Percentiles rank a stretch among this genome's conserved stretches.
Conservation (phyloP, 1,140 invertebrate genomes). For the Solen grandis region DNA sequence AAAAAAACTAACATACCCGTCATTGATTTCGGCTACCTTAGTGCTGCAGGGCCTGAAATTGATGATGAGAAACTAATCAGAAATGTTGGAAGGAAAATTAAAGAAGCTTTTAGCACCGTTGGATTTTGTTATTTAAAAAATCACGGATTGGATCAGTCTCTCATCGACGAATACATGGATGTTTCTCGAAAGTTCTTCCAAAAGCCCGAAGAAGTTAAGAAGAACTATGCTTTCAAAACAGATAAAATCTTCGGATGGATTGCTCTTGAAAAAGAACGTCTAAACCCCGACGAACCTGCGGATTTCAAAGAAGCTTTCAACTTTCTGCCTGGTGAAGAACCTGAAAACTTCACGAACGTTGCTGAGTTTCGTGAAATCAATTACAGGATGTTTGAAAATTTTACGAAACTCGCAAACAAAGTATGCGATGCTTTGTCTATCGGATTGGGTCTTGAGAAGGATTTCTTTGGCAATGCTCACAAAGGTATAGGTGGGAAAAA, state of each 20-base stretch:
- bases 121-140: conserved; percentile 11
- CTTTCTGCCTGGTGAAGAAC: neutral
- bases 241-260: neutral
- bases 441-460: neutral
- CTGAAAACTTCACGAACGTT: too few species aligned
- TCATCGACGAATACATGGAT: neutral
- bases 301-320: neutral
- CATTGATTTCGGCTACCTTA: too few species aligned
- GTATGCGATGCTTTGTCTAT: neutral
- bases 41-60: too few species aligned
- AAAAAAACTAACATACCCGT: too few species aligned
- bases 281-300: neutral
- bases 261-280: neutral
- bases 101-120: neutral
- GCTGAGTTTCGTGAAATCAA: neutral
- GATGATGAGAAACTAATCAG: too few species aligned
- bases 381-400: neutral
- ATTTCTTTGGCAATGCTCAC: neutral
- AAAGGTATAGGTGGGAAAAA: neutral
- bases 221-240: neutral
- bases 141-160: neutral
- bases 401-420: neutral
- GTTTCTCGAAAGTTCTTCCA: neutral
- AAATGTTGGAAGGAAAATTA: neutral
- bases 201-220: neutral